Conservation (phyloP, 2,797 vertebrate species). For the Platalea minor region DNA sequence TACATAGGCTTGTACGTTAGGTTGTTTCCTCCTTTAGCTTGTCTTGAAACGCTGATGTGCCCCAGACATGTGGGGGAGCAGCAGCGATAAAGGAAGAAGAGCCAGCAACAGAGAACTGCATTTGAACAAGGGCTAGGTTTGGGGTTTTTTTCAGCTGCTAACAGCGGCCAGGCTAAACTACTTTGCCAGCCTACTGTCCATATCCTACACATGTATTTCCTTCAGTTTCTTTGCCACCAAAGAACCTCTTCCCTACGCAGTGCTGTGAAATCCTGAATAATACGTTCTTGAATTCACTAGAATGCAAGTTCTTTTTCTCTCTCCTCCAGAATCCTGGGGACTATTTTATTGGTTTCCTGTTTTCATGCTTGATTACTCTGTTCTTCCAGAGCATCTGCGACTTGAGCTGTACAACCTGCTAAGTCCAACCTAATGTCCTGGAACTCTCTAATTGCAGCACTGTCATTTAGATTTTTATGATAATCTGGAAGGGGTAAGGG, state of each 20-base stretch:
- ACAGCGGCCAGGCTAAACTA: neutral
- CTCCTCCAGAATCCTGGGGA: neutral
- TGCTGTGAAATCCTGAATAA: neutral
- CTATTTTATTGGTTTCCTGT: neutral
- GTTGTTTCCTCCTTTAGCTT: neutral
- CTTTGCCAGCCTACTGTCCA: neutral
- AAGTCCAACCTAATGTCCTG: neutral
- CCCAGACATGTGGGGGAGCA: neutral
- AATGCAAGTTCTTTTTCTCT: neutral
- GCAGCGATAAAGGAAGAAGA: neutral
- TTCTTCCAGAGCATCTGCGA: slow-evolving; percentile 33
- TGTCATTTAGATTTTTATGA: neutral
- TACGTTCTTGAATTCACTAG: neutral
- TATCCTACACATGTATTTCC: neutral
- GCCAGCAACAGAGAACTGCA: neutral
- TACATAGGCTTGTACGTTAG: neutral
- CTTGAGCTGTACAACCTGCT: neutral
- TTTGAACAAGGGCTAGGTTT: rapidly evolving
- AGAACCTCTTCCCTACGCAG: neutral
- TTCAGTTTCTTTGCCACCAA: neutral
- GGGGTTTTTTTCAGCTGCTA: neutral
- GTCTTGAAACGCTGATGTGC: neutral
- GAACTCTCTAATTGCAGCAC: neutral
- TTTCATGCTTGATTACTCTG: neutral
- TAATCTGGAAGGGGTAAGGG: neutral